These are phyloP conservation scores for Leptothorax acervorum DNA, from an alignment of 2,888 invertebrate genomes.

Conservation along the genomic window DNA sequence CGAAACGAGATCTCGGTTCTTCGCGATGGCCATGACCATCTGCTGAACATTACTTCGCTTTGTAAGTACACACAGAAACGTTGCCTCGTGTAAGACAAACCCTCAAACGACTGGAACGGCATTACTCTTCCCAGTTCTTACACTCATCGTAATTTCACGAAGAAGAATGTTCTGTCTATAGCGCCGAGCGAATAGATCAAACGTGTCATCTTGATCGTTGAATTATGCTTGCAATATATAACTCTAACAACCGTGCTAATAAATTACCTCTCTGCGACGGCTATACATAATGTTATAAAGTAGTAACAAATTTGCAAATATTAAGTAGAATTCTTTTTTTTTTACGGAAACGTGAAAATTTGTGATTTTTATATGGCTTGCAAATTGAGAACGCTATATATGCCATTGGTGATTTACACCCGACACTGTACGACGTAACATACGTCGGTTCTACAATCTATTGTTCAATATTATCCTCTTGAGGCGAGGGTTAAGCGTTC, in stretches of 20 bases:
- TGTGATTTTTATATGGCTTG: background rate
- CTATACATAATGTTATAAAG: conserved; percentile 20
- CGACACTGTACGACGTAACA: conserved; percentile 52
- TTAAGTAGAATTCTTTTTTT: background rate
- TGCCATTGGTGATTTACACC: conserved; percentile 47
- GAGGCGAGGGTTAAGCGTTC: conserved; percentile 68
- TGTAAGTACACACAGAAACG: conserved; percentile 55
- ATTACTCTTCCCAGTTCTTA: conserved; percentile 56
- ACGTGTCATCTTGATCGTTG: conserved; percentile 43
- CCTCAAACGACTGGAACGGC: conserved; percentile 66
- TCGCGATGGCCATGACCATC: conserved; percentile 66
- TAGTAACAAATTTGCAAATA: background rate
- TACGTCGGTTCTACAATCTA: conserved; percentile 60
- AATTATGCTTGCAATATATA: conserved; percentile 32
- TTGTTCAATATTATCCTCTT: conserved; percentile 69
- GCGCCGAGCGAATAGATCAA: conserved; percentile 32
- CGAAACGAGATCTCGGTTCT: conserved; percentile 71
- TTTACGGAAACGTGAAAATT: background rate
- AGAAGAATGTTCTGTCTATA: conserved; percentile 46
- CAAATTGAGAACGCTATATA: background rate
- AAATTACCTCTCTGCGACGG: conserved; percentile 28
- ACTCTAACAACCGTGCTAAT: conserved; percentile 15
- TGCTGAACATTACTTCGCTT: conserved; percentile 68
- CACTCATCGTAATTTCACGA: conserved; percentile 42
- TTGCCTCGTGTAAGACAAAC: conserved; percentile 61